Percentiles rank a stretch among this genome's conserved stretches.
Conservation (phyloP, 2,888 invertebrate species). For the Troides oblongomaculatus region DNA sequence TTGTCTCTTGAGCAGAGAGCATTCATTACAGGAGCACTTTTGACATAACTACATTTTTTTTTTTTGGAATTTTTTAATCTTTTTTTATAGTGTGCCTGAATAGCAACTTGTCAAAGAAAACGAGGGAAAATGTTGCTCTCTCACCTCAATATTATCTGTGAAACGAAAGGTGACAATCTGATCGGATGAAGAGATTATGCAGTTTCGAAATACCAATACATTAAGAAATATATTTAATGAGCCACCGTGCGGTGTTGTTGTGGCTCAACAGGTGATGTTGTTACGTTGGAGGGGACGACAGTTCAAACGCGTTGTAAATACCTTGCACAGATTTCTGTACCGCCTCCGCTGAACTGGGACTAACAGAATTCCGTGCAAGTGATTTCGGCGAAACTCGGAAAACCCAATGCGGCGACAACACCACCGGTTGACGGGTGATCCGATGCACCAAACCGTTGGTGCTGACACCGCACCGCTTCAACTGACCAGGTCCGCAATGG, state of each 20-base stretch:
- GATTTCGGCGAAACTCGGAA: not conserved
- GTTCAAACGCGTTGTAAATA: constrained; percentile 10
- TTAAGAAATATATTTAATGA: constrained; percentile 58
- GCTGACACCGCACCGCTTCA: constrained; percentile 39
- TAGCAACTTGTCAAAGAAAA: constrained; percentile 61
- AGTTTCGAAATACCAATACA: constrained; percentile 50
- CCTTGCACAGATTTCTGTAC: constrained; percentile 31
- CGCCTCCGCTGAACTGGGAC: constrained; percentile 7
- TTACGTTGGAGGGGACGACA: constrained; percentile 34
- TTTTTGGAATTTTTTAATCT: constrained; percentile 34
- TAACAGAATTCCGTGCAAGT: constrained; percentile 31
- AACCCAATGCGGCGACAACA: constrained; percentile 39
- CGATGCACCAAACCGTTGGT: constrained; percentile 31
- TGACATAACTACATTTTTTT: constrained; percentile 46
- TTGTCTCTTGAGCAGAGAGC: constrained; percentile 64
- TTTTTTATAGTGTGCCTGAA: constrained; percentile 55
- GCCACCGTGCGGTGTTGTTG: constrained; percentile 49
- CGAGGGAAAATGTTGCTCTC: constrained; percentile 49
- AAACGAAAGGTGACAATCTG: constrained; percentile 44
- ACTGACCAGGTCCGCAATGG: constrained; percentile 47
- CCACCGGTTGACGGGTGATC: constrained; percentile 27
- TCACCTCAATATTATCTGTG: constrained; percentile 45
- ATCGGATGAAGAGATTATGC: constrained; percentile 48
- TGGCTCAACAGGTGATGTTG: constrained; percentile 49
- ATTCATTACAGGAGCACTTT: constrained; percentile 42